Percentiles rank a stretch among this genome's conserved stretches.
Conservation (phyloP, 1,140 invertebrate genomes). For the Andricus grossulariae region DNA sequence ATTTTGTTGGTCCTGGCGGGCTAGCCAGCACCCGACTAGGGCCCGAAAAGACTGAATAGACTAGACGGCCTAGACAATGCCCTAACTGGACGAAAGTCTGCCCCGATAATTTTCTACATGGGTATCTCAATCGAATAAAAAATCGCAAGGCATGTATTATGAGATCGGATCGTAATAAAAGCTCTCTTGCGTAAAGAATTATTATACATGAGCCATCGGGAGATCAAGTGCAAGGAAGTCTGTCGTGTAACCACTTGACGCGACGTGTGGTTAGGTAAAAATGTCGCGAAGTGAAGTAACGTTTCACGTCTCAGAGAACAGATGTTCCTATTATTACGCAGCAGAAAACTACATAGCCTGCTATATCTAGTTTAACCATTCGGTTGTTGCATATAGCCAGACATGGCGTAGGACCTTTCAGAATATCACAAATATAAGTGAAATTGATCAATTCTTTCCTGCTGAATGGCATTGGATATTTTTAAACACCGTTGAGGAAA, state of each 20-base stretch:
- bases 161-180: background rate
- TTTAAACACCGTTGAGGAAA: background rate
- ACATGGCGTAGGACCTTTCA: too few relatives aligned
- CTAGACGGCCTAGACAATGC: too few relatives aligned
- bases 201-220: background rate
- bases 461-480: background rate
- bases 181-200: background rate
- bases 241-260: background rate
- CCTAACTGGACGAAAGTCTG: too few relatives aligned
- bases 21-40: too few relatives aligned
- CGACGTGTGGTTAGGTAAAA: slow-evolving; percentile 11
- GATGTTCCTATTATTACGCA: slow-evolving; percentile 11
- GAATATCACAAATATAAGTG: too few relatives aligned
- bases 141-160: background rate
- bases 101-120: too few relatives aligned
- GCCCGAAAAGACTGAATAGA: too few relatives aligned
- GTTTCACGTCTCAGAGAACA: slow-evolving; percentile 8
- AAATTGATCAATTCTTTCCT: slow-evolving; percentile 17
- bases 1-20: too few relatives aligned
- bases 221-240: slow-evolving; percentile 20
- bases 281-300: slow-evolving; percentile 9
- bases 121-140: background rate
- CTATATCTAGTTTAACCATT: background rate
- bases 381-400: background rate
- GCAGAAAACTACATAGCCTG: background rate